Base-by-base conservation (phyloP, 2,113 vertebrate genomes). In the Nicator chloris region DNA sequence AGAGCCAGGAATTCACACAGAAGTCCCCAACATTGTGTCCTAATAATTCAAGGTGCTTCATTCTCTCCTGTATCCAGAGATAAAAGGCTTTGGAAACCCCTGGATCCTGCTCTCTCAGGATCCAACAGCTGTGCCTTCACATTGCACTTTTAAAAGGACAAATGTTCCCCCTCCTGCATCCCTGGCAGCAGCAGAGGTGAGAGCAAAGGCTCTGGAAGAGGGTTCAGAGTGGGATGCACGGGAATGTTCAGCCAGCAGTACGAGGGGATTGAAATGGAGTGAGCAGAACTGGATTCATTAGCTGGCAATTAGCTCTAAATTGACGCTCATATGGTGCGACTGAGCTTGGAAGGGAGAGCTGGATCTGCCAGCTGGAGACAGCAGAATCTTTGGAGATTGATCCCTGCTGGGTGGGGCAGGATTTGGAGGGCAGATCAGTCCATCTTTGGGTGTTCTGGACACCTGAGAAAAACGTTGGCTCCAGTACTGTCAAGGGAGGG, bases 281-380 rank as follows among this genome's bases (percentile, higher is more conserved):
- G 88, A 97, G 88, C 71, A 96, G 97, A 98, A 97, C 95, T 84
- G 90, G 95, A 95, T 97, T 98, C 44, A 90, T 97, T 97, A 97
- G 84, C 90, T 97, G 96, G 96, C 68, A 97, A 97, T 98, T 96
- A 97, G 82, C 88, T 97, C 60, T 30, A 90, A 97, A 97, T 97
- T 96, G 97, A 96, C 35, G 37, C 71, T 95, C 70, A 60, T 80
- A 78, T 44, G 23, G 88, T 54, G 66, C 70, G 49, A 88, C 24
- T 88, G 96, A 95, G 92, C 91, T 97, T n/a, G 44, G 93, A 95
- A 92, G 44, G 86, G 60, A 93, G 54, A 89, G 80, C 51, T 44
- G 4, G 31, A 84, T 93, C 69, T 91, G 95, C 85, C 95, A 97
- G 73, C 76, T 85, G 65, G 82, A 96, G 91, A 75, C 79, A 90